Base-by-base conservation (phyloP, 2,888 invertebrate species). In the Morpho achilles region DNA sequence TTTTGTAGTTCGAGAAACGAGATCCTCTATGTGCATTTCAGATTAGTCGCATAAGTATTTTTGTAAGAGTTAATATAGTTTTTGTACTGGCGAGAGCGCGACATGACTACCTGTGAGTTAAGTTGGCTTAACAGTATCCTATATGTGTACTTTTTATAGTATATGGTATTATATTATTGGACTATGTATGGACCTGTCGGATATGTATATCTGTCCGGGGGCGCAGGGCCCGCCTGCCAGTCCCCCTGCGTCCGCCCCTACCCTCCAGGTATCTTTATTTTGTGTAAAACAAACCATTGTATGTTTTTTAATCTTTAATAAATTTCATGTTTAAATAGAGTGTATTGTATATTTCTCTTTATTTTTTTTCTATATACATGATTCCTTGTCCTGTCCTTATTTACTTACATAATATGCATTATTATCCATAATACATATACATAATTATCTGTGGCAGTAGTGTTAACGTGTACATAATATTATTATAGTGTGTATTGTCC, bases 241-340 rank as follows among this genome's bases (percentile, higher is more conserved):
- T 65, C 76, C 74, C 77, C 76, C 72, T 65, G 74, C 71, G 69
- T 75, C 73, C 69, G 72, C 67, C 69, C 70, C 69, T 69, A 79
- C 81, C 87, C 86, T 87, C 84, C 88, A 87, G 83, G 82, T 85
- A 89, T 88, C 86, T 63, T 87, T 87, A 88, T 89, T 90, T 89
- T 88, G 86, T 88, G 87, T 88, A 89, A 87, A 85, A 84, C 80
- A 80, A 83, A 79, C 77, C 83, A 86, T 82, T 90, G 89, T 90
- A 90, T 89, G 88, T 87, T 90, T 89, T 87, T 83, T 79, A 32
- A 85, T 83, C 86, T 87, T 87, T 86, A 90, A 90, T 89, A 90
- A 90, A 90, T 83, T 90, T 88, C 87, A 88, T 87, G 87, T 87
- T 90, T 88, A 86, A 87, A 89, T 90, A 90, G 84, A 82, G 77